Percentiles rank a stretch among this genome's conserved stretches.
phyloP scores from a whole-genome alignment of 2,113 vertebrate species.

The Cricetomys ansorgei region DNA sequence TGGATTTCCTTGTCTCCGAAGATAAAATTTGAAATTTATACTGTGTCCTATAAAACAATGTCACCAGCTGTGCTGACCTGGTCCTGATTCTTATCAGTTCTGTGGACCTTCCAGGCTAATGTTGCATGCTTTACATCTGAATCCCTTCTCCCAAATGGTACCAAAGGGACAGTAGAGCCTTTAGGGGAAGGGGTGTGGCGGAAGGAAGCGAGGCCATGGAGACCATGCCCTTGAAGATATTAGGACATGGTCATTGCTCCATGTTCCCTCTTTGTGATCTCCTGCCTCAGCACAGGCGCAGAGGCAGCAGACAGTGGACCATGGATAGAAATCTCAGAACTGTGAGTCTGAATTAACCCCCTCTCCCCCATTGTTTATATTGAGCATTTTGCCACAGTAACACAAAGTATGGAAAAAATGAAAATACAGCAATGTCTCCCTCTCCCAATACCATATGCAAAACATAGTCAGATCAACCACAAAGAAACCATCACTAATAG shows the following conservation, averaged over 20 bases:
- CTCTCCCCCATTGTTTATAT: neutral
- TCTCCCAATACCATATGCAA: neutral
- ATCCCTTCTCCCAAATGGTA: neutral
- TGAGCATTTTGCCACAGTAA: neutral
- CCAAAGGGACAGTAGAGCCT: neutral
- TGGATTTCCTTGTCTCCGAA: neutral
- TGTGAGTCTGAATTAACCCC: neutral
- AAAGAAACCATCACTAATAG: constrained; percentile 3
- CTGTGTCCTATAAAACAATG: neutral
- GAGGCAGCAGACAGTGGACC: neutral
- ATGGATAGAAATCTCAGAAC: neutral
- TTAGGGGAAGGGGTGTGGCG: neutral
- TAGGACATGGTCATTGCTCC: neutral
- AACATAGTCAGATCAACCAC: neutral
- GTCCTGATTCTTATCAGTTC: neutral
- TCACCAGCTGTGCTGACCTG: neutral
- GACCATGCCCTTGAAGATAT: neutral
- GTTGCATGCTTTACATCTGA: neutral
- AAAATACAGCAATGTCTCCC: neutral
- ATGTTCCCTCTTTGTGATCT: too few relatives aligned
- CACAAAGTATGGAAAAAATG: neutral
- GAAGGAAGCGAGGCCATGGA: neutral
- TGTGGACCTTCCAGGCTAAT: neutral
- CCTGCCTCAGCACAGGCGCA: neutral
- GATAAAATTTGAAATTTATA: neutral